Percentiles rank a stretch among this genome's conserved stretches.
Conservation (phyloP, 2,888 invertebrate species). For the Xestia ashworthii region DNA sequence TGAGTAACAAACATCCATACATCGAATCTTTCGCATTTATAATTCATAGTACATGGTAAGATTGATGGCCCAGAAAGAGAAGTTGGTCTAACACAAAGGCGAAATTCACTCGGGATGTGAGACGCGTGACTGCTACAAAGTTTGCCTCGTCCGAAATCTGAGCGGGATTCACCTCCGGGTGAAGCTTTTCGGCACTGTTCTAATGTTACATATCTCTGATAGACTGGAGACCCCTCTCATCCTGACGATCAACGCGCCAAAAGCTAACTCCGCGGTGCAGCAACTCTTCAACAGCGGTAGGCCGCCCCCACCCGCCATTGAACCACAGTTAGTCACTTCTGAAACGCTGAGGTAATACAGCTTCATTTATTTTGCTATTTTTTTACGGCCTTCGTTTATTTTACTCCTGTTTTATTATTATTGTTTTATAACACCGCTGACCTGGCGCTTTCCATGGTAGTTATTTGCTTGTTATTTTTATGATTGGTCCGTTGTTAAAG, state of each 20-base stretch:
- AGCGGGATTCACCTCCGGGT: not conserved
- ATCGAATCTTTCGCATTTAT: not conserved
- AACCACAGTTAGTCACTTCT: constrained; percentile 92
- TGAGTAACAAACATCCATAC: not conserved
- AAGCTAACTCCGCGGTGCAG: constrained; percentile 95
- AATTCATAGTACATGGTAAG: not conserved
- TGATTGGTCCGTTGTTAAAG: not conserved
- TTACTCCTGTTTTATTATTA: constrained; percentile 12
- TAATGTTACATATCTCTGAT: constrained; percentile 41
- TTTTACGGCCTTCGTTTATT: constrained; percentile 17
- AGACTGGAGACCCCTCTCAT: constrained; percentile 85
- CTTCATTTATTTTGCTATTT: constrained; percentile 49
- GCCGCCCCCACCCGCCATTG: constrained; percentile 91
- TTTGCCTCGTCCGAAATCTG: not conserved
- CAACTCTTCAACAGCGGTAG: constrained; percentile 94
- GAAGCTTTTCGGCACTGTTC: not conserved
- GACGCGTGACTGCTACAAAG: not conserved
- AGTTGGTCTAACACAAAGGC: not conserved
- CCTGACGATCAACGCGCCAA: constrained; percentile 82
- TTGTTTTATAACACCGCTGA: constrained; percentile 35
- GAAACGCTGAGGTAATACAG: constrained; percentile 92
- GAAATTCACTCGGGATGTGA: not conserved
- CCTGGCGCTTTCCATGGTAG: constrained; percentile 50
- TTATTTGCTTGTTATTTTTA: constrained; percentile 34
- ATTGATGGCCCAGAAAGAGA: not conserved